Evolutionary conservation across 2,797 vertebrate species (phyloP).

Genomic region (Coregonus sp.): DNA sequence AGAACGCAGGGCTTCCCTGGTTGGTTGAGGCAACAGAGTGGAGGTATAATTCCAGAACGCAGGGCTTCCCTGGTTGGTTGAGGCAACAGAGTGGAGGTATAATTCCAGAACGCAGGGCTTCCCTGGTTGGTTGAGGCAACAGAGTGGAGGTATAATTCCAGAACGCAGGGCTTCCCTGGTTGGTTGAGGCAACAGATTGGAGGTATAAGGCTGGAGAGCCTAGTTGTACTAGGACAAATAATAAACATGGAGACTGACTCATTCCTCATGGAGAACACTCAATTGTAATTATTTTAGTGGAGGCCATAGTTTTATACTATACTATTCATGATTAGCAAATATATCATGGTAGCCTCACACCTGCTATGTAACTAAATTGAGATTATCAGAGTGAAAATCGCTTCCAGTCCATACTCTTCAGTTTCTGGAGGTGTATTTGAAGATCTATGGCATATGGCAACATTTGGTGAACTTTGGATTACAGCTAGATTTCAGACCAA

Average conservation of each 20-base stretch:
- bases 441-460: constrained; percentile 24
- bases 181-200: constrained; percentile 5
- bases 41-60: too few relatives aligned
- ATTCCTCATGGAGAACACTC: too few relatives aligned
- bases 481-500: constrained; percentile 20
- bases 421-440: neutral
- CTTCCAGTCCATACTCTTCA: constrained; percentile 7
- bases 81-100: too few relatives aligned
- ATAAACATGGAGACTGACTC: neutral
- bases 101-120: too few relatives aligned
- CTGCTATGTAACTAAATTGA: constrained; percentile 10
- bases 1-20: too few relatives aligned
- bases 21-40: too few relatives aligned
- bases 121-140: too few relatives aligned
- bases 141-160: neutral
- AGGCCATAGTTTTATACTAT: neutral
- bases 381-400: constrained; percentile 19
- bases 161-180: neutral
- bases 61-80: too few relatives aligned
- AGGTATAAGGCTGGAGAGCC: neutral
- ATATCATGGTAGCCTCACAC: neutral
- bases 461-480: constrained; percentile 31
- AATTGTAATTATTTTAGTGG: neutral
- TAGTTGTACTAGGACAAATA: neutral
- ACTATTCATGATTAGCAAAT: neutral